Base-by-base conservation (phyloP, 2,113 vertebrate genomes). In the Xenopus laevis region DNA sequence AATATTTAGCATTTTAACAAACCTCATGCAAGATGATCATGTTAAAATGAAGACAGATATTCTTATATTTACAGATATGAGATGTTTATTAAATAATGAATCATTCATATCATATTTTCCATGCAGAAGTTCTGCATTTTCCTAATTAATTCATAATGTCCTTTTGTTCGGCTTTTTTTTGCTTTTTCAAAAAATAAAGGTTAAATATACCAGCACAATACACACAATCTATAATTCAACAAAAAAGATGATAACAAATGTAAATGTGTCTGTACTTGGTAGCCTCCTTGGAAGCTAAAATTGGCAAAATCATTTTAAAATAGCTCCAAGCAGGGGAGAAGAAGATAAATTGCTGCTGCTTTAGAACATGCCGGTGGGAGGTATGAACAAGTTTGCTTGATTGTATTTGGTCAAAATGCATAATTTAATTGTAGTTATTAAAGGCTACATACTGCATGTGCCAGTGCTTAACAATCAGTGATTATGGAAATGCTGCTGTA, bases 351-450 rank as follows among this genome's bases (percentile, higher is more conserved):
- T 74, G 72, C 58, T 74, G 17, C 23, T 52, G 20, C 44, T 53
- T 74, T 68, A 15, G 53, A 74, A 50, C 13, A 45, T 58, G 65
- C 23, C 55, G 46, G 64, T 21, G 57, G 72, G 65, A 61, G 65
- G 72, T 58, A n/a, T 60, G 20, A 23, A 67, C 33, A 68, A 44
- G 21, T 74, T 50, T 67, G 64, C 72, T 68, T 74, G 64, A 74
- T 67, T 74, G 65, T 65, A 68, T 74, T 68, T 74, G 59, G 55
- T 27, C 30, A 17, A 55, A 67, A 68, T 61, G 44, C 46, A 61
- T 74, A 67, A 74, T 74, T 74, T 50, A 50, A 67, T 50, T 67
- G 52, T 52, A 68, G 65, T 50, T 55, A 47, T 68, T 68, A 74
- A 58, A 33, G 44, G 23, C 45, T 58, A 61, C 27, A 68, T 30